phyloP scores from a whole-genome alignment of 1,140 invertebrate genomes.

The Leucophenga varia region DNA sequence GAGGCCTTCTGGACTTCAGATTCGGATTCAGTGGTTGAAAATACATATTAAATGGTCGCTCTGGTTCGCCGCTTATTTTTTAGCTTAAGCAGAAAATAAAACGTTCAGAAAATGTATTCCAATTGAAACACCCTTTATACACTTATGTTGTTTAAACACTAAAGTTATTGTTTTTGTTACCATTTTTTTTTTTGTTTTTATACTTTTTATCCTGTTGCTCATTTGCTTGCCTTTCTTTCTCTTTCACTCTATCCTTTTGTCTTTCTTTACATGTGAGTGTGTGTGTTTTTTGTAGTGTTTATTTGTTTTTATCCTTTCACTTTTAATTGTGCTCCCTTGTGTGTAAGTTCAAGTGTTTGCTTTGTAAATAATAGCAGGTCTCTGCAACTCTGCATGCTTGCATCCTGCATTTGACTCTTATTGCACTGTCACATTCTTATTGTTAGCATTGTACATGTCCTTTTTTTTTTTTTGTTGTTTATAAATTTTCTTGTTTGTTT shows the following conservation, averaged over 20 bases:
- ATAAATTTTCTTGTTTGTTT: too few species aligned
- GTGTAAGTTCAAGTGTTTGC: slow-evolving; percentile 41
- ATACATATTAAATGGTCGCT: too few species aligned
- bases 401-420: slow-evolving; percentile 32
- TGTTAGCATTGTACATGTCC: slow-evolving; percentile 6
- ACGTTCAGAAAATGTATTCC: too few species aligned
- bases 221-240: slow-evolving; percentile 6
- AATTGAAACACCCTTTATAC: too few species aligned
- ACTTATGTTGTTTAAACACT: too few species aligned
- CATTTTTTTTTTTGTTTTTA: too few species aligned
- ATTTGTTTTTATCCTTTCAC: slow-evolving; percentile 46
- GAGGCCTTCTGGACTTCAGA: too few species aligned
- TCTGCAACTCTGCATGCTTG: slow-evolving; percentile 28
- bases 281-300: slow-evolving; percentile 39
- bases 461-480: slow-evolving; percentile 20
- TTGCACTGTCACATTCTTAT: slow-evolving; percentile 10
- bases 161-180: too few species aligned
- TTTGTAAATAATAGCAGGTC: slow-evolving; percentile 41
- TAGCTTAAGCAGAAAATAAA: too few species aligned
- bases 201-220: too few species aligned
- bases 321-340: slow-evolving; percentile 33
- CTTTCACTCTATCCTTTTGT: slow-evolving; percentile 1
- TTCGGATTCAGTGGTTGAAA: too few species aligned
- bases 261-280: slow-evolving; percentile 16
- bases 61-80: too few species aligned